Conservation (phyloP, 2,888 invertebrate genomes). For the Macaria liturata region DNA sequence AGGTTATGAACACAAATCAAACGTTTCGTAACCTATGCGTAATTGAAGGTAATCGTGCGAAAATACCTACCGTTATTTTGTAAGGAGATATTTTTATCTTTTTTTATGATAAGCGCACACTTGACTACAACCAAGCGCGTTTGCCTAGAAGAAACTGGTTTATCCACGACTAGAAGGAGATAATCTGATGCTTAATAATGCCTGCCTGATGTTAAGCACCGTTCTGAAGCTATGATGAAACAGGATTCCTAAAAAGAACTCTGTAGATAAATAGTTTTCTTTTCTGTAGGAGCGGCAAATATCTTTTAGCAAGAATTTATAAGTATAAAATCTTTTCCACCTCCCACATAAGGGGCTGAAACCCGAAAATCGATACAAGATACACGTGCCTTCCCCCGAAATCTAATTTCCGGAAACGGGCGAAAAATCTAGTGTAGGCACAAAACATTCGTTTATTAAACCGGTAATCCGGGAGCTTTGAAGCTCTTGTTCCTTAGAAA, state of each 20-base stretch:
- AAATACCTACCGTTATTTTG: slow-evolving; percentile 1
- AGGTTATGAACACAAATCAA: slow-evolving; percentile 28
- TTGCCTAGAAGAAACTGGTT: too few relatives aligned
- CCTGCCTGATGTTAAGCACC: too few relatives aligned
- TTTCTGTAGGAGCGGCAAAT: too few relatives aligned
- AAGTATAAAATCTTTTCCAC: not conserved
- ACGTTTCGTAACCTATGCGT: slow-evolving; percentile 13
- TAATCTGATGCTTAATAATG: too few relatives aligned
- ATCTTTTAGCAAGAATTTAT: too few relatives aligned
- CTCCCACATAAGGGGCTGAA: not conserved
- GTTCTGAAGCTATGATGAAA: too few relatives aligned
- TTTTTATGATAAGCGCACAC: too few relatives aligned
- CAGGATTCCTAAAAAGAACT: too few relatives aligned
- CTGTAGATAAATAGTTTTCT: too few relatives aligned
- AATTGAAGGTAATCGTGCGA: slow-evolving; percentile 26
- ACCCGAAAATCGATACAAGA: not conserved
- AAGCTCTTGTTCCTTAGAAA: slow-evolving; percentile 11
- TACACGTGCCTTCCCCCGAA: slow-evolving; percentile 4
- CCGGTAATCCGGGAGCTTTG: slow-evolving; percentile 2
- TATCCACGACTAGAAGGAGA: too few relatives aligned
- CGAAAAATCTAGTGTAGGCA: not conserved
- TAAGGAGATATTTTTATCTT: too few relatives aligned
- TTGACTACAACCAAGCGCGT: too few relatives aligned
- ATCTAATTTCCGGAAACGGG: not conserved
- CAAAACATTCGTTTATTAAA: slow-evolving; percentile 5